Evolutionary conservation across 2,113 vertebrate genomes (phyloP), one percentile per base, ranked within the genome.

Genomic region (Pseudorhombus dupliciocellatus): DNA sequence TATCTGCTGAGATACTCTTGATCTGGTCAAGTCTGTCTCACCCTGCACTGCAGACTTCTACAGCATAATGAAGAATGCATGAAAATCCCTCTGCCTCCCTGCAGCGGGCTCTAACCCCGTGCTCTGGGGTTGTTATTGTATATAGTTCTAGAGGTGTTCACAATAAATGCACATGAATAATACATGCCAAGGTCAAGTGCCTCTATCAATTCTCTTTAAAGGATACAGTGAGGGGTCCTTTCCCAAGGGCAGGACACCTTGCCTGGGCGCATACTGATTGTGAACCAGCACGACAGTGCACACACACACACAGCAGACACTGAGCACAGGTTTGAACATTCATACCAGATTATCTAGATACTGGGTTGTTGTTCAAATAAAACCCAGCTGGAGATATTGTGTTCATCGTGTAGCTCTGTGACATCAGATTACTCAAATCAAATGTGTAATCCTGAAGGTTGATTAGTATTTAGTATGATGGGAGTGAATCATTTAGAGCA

Each of bases 121-220:
- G 8, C 26, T 46, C 20, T 51, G 44, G 42, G 62, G 40, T 31
- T 51, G 16, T 21, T 21, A 20, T 2, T 15, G 5, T 24, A 14
- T 56, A 56, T 11, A 48, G 46, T 66, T 74, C 71, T 53, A 66
- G 6, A 68, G 70, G 7, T 54, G 26, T 24, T 55, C 0, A 21
- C n/a, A 62, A 53, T 75, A 25, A 77, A 86, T 58, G 26, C 30
- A 46, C 64, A 86, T 86, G 56, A 87, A 80, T 83, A 83, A 80
- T 70, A 71, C 28, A 87, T 81, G 40, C 4, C 50, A 65, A 71
- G 68, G 76, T 72, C 79, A 83, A 79, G 76, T 81, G 75, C 61
- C 54, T 75, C 66, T 53, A 79, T 88, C 75, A 84, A 73, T 87
- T 81, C 68, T 48, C 40, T 73, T 50, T 66, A 77, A 79, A 84